phyloP scores from a whole-genome alignment of 2,888 invertebrate species.

The Acronicta aceris region DNA sequence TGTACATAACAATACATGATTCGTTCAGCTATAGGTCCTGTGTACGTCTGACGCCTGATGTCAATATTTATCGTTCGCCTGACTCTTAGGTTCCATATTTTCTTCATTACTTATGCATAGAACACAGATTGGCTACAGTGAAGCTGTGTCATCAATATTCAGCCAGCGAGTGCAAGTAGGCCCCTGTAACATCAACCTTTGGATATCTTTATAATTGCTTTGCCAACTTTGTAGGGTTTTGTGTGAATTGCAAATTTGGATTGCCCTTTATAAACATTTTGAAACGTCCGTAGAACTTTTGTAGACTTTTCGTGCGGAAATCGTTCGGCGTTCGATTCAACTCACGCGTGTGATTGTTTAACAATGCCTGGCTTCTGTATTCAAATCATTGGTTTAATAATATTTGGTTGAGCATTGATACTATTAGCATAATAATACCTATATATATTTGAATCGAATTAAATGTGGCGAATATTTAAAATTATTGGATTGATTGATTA shows the following conservation, averaged over 20 bases:
- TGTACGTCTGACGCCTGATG: slow-evolving; percentile 64
- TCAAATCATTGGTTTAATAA: slow-evolving; percentile 8
- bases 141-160: slow-evolving; percentile 84
- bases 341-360: slow-evolving; percentile 4
- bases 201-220: slow-evolving; percentile 61
- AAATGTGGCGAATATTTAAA: neutral
- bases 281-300: slow-evolving; percentile 34
- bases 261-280: slow-evolving; percentile 43
- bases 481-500: slow-evolving; percentile 13
- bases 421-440: slow-evolving; percentile 1
- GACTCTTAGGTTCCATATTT: slow-evolving; percentile 80
- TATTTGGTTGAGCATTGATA: slow-evolving; percentile 1
- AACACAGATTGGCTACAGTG: slow-evolving; percentile 84
- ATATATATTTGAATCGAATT: neutral
- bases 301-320: slow-evolving; percentile 27
- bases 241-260: slow-evolving; percentile 56
- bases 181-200: slow-evolving; percentile 66
- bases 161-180: slow-evolving; percentile 71
- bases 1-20: slow-evolving; percentile 38
- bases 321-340: slow-evolving; percentile 3
- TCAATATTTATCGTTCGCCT: slow-evolving; percentile 81
- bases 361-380: slow-evolving; percentile 8
- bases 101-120: slow-evolving; percentile 88
- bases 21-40: slow-evolving; percentile 57
- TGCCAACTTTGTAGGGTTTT: slow-evolving; percentile 43